Base-by-base conservation (phyloP, 2,113 vertebrate genomes). In the Nycticorax nycticorax region DNA sequence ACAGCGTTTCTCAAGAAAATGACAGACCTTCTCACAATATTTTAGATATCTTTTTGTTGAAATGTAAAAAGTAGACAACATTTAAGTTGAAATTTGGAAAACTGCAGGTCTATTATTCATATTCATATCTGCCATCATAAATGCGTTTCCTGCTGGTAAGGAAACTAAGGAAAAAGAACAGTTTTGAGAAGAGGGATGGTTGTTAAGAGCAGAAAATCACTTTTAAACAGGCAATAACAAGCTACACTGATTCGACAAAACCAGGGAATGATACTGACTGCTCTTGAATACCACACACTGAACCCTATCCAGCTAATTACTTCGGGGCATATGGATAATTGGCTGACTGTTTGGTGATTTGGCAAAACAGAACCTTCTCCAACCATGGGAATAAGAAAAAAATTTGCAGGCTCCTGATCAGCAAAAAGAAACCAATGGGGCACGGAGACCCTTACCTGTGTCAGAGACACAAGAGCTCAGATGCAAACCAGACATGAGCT, bases 211-310 rank as follows among this genome's bases (percentile, higher is more conserved):
- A 92, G 43, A 94, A 92, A 85, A 32, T 52, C 2, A 53, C 39
- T 92, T 93, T 94, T 87, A 47, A 88, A 67, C 86, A 88, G 45
- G 53, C 41, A 90, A 85, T n/a, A 79, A 56, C 23, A 79, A 93
- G 50, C 10, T 77, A 24, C 19, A 84, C 16, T 17, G 15, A 53
- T 79, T 41, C 1, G 2, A 74, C 64, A 80, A 92, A 92, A 74
- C 5, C 9, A 27, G 83, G 64, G 84, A 75, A 55, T 23, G 1
- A 80, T 67, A 67, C 16, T 77, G 56, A 41, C 14, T 77, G 3
- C 48, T 81, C 66, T 32, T 72, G 47, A 92, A 39, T 22, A 69
- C 12, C 20, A 60, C 39, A 81, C 12, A 32, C 20, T 37, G 33
- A 92, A 89, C 15, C 6, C 32, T 41, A 62, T 35, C 27, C 52